Evolutionary conservation across 2,888 invertebrate species (phyloP).

Genomic region (Xanthia togata): DNA sequence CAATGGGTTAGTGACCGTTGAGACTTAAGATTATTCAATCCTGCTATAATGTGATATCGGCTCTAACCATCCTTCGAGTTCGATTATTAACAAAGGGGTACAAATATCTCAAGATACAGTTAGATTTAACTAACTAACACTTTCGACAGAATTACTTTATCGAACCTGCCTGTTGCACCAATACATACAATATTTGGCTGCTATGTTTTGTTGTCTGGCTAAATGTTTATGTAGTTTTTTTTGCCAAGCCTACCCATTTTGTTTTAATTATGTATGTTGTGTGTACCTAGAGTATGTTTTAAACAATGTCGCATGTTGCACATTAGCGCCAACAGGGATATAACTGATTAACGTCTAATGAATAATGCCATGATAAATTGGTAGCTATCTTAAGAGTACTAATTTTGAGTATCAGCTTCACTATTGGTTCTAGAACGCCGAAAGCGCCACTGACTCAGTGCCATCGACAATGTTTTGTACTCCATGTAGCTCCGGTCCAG

Average conservation of each 20-base stretch:
- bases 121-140: neutral
- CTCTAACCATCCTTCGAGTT: neutral
- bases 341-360: constrained; percentile 41
- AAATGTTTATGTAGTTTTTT: neutral
- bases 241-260: neutral
- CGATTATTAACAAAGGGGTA: neutral
- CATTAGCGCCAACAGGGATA: constrained; percentile 18
- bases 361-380: constrained; percentile 23
- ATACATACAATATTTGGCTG: constrained; percentile 9
- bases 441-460: constrained; percentile 82
- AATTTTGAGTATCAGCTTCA: constrained; percentile 72
- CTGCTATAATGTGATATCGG: neutral
- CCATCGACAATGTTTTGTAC: constrained; percentile 87
- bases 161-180: neutral
- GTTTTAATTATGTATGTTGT: constrained; percentile 30
- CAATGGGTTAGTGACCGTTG: neutral
- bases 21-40: neutral
- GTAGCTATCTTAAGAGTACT: constrained; percentile 56
- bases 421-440: constrained; percentile 84
- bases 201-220: constrained; percentile 38
- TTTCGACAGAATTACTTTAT: neutral
- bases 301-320: constrained; percentile 51
- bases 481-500: constrained; percentile 83
- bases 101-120: neutral
- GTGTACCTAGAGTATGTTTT: constrained; percentile 26